phyloP scores from a whole-genome alignment of 2,888 invertebrate genomes.

The Sicus ferrugineus region DNA sequence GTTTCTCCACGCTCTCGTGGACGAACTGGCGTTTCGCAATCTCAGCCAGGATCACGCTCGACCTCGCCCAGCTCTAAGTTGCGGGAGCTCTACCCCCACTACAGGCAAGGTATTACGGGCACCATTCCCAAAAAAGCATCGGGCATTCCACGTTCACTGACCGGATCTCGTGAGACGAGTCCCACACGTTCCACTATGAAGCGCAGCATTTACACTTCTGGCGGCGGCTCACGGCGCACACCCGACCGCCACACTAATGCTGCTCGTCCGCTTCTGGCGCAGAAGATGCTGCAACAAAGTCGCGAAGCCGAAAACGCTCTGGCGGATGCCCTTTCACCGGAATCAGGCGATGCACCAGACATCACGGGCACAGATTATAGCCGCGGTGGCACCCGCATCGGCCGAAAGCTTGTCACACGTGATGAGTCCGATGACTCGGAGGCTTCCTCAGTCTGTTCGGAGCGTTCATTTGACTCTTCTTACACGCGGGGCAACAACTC shows the following conservation, averaged over 20 bases:
- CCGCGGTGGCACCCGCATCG: slow-evolving; percentile 64
- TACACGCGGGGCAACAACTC: slow-evolving; percentile 78
- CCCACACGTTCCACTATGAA: slow-evolving; percentile 68
- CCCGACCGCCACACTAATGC: slow-evolving; percentile 68
- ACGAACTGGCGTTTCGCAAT: slow-evolving; percentile 86
- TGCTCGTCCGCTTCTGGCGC: slow-evolving; percentile 74
- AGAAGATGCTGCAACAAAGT: slow-evolving; percentile 84
- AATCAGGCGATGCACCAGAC: slow-evolving; percentile 41
- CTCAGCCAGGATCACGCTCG: slow-evolving; percentile 93
- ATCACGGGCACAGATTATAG: slow-evolving; percentile 48
- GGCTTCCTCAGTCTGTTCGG: slow-evolving; percentile 95
- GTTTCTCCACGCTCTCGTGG: slow-evolving; percentile 64
- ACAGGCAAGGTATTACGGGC: slow-evolving; percentile 58
- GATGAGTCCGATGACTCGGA: slow-evolving; percentile 90
- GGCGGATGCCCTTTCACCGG: slow-evolving; percentile 71
- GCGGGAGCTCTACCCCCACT: slow-evolving; percentile 69
- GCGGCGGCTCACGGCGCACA: slow-evolving; percentile 56
- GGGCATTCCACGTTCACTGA: slow-evolving; percentile 75
- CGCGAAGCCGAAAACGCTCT: slow-evolving; percentile 86
- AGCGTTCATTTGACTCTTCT: slow-evolving; percentile 83
- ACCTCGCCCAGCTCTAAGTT: slow-evolving; percentile 91
- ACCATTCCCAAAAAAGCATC: slow-evolving; percentile 73
- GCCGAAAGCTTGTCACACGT: slow-evolving; percentile 68
- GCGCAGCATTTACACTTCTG: slow-evolving; percentile 56
- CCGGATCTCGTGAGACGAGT: slow-evolving; percentile 75